Evolutionary conservation across 2,888 invertebrate species (phyloP), one percentile per base, ranked within the genome.

Genomic region (Ormyrus pomaceus): DNA sequence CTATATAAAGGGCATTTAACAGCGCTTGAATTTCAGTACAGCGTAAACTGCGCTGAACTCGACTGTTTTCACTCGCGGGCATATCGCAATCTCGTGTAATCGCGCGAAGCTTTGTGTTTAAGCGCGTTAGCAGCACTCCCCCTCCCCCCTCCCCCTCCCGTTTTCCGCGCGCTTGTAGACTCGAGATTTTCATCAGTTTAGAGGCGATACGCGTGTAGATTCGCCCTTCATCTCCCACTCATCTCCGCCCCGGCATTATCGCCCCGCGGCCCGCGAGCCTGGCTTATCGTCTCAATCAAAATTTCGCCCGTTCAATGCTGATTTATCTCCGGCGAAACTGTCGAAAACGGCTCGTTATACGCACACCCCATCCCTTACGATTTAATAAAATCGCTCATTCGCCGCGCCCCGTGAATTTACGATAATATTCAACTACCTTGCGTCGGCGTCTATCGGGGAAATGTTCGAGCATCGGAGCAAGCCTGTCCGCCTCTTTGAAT

Each of bases 261-360:
- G 70, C 64, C 56, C n/a, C 68, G 72, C 59, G 53, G n/a, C 53
- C 45, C 13, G 13, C 46, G 53, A n/a, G 9, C 66, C 55, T 61
- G 78, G 66, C 72, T 78, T 78, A 78, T 77, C 77, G 13, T 65
- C 59, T 72, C 65, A 59, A 65, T 66, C 66, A 46, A 66, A 65
- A 71, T 66, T 72, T 61, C 46, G 48, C n/a, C 55, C 48, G 11
- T 48, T 19, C 48, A 11, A 45, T 19, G 50, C 34, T 65, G 58
- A 77, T 65, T 71, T 65, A 71, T 73, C 13, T 8, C n/a, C 34
- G 34, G 4, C 56, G n/a, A 65, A 72, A 68, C 68, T 78, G 61
- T 78, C 34, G 58, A 55, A 51, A 77, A 65, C 10, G 9, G 62
- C 48, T 56, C 34, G 34, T 34, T 46, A n/a, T 59, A 10, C 13